A percentile compares a stretch with the other conserved stretches of the same genome.
phyloP scores from a whole-genome alignment of 2,113 vertebrate species.

The Cathartes aura region DNA sequence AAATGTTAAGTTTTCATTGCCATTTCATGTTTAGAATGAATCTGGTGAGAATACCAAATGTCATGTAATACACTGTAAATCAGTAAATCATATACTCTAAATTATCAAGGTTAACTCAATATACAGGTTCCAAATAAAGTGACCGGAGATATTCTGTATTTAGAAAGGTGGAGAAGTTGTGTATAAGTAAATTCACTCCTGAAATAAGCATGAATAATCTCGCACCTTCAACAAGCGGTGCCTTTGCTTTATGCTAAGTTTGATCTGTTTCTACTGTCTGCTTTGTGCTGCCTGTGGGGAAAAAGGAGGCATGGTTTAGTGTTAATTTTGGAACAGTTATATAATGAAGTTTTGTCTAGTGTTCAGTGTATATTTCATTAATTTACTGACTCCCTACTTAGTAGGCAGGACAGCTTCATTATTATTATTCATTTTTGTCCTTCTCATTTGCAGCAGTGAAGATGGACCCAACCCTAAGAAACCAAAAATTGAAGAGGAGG shows the following conservation, averaged over 20 bases:
- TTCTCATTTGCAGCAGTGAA: conserved; percentile 70
- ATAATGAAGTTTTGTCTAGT: neutral
- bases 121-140: neutral
- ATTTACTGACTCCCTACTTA: neutral
- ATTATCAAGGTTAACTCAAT: neutral
- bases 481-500: conserved; percentile 77
- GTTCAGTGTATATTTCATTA: neutral
- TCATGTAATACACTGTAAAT: neutral
- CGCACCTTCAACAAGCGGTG: neutral
- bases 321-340: neutral
- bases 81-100: neutral
- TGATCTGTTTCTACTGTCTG: neutral
- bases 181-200: neutral
- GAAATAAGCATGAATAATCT: neutral
- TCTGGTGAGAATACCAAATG: neutral
- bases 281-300: neutral
- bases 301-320: neutral
- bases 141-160: neutral
- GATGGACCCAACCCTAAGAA: conserved; percentile 81
- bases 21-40: neutral
- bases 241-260: neutral
- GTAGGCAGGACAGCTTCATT: neutral
- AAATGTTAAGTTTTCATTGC: neutral
- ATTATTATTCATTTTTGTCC: neutral
- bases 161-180: neutral